A percentile compares a stretch with the other conserved stretches of the same genome.
Evolutionary conservation across 2,113 vertebrate genomes (phyloP).

Genomic region (Manacus vitellinus): DNA sequence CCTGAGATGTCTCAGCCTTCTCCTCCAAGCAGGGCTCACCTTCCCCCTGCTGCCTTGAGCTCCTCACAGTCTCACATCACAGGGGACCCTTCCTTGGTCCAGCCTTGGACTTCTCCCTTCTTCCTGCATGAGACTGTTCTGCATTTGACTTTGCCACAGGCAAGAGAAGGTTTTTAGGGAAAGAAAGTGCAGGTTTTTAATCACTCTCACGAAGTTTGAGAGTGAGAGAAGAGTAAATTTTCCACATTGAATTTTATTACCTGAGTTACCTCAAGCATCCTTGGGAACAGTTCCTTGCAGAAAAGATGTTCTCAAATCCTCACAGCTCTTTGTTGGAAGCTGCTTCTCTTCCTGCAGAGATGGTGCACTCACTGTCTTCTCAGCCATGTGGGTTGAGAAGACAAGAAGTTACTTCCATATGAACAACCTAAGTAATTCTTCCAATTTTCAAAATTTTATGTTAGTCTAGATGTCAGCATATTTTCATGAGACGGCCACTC

Average conservation of each 20-base stretch:
- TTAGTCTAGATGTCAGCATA: neutral
- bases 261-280: neutral
- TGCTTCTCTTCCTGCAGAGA: neutral
- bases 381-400: neutral
- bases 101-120: neutral
- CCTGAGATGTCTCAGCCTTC: neutral
- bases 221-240: neutral
- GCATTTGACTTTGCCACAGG: neutral
- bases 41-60: fast-evolving
- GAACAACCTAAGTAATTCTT: neutral
- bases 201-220: neutral
- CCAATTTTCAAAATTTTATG: neutral
- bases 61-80: neutral
- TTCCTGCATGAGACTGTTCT: neutral
- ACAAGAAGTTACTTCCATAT: neutral
- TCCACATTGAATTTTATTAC: neutral
- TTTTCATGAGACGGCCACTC: neutral
- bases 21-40: neutral
- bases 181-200: neutral
- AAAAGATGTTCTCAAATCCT: neutral
- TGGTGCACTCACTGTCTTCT: neutral
- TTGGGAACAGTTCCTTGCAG: neutral
- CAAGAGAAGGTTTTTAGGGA: neutral
- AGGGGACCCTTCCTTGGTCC: neutral
- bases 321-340: neutral